Evolutionary conservation across 2,797 vertebrate genomes (phyloP), one percentile per base, ranked within the genome.

Genomic region (Artibeus jamaicensis): DNA sequence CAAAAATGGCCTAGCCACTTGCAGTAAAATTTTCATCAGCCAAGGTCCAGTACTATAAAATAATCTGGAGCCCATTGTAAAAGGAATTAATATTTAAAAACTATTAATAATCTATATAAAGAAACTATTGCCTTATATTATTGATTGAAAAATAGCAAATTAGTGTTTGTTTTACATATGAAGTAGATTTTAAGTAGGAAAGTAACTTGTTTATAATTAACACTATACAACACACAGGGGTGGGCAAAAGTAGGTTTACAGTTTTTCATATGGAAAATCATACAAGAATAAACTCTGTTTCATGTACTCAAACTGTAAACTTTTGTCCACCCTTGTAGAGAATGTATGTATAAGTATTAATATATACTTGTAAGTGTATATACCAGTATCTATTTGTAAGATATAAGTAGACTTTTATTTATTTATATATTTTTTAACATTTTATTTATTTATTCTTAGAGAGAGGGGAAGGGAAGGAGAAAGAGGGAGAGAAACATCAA

Each of bases 1-100:
- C 14, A 95, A 89, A 84, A 93, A 65, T 84, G 39, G 5, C 48
- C 82, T 91, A 84, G 34, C 92, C 46, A 78, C 46, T 88, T 89
- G 55, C 2, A 76, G 46, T 89, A 96, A 89, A 87, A 89, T 87
- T 94, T 95, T 16, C 5, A 32, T 86, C 14, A 81, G 39, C 65
- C 76, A 84, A 91, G 24, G 91, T 94, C 29, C 46, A 77, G 39
- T 57, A 39, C 26, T 76, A 14, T 89, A 93, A 88, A 90, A 73
- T 87, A 78, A 88, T 87, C 6, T 77, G 26, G 39, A 87, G 14
- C n/a, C 48, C 79, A 9, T 86, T 95, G 6, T 92, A 91, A 93
- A 92, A 94, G 9, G 48, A 94, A 94, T 94, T 93, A 96, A 57
- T 84, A n/a, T 91, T 96, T 93, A 67, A 67, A 94, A 82, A 84